Evolutionary conservation across 2,797 vertebrate genomes (phyloP), one percentile per base, ranked within the genome.

Genomic region (Sebastes cheni): DNA sequence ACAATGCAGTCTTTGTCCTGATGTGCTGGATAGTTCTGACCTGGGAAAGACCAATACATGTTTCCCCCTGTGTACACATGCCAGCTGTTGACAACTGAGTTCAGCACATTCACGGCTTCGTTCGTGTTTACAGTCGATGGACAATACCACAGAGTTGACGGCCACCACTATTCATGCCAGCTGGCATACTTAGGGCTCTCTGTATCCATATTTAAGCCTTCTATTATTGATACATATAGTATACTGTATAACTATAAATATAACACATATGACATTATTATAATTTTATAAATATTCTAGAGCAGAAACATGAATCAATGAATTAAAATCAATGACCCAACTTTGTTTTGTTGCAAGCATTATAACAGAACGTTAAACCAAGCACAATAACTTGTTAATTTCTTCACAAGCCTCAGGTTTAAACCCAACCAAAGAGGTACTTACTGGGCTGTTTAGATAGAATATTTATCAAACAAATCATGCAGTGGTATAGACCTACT

Each of bases 101-200:
- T 90, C 85, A 86, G 87, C 89, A 84, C 86, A 88, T 85, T 90
- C 58, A 56, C 62, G 1, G 56, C 85, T 88, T 87, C 90, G 86
- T 89, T 91, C 88, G 64, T 88, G 75, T 88, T 86, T 83, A 79
- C 74, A 61, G 73, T 74, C n/a, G 55, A 69, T 60, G 75, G 42
- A 39, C 75, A 79, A 67, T 42, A 60, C 52, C 39, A 20, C 50
- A 66, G 74, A 55, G 69, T 4, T 68, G 50, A 85, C 54, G 56
- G 83, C 69, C 52, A 23, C 22, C 29, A 5, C 7, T 9, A 4
- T n/a, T 30, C 23, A 66, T 79, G 80, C 80, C 86, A 86, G 71
- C 77, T 62, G 64, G 74, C 71, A 59, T 6, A 4, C 20, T 58
- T 58, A 22, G 5, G 12, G 4, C 25, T 65, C 8, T 64, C 12